Evolutionary conservation across 2,113 vertebrate genomes (phyloP).

Genomic region (Pycnonotus jocosus): DNA sequence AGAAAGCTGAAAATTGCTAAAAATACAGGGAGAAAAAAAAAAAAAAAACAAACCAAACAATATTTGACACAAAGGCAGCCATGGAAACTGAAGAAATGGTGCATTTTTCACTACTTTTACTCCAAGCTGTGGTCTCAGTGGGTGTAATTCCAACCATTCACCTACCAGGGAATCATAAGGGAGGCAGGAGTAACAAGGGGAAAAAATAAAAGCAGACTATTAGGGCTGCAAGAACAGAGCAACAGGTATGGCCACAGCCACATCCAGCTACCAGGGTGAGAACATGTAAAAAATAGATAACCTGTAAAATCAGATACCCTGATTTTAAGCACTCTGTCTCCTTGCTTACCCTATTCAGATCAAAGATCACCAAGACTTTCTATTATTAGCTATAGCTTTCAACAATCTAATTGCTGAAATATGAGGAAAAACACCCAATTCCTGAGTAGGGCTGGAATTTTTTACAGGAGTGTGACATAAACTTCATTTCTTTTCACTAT

Average conservation of each 20-base stretch:
- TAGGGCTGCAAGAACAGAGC: not conserved
- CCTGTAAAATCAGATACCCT: too few relatives aligned
- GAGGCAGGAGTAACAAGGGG: not conserved
- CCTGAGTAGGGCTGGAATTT: not conserved
- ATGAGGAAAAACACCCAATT: not conserved
- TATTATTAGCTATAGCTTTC: not conserved
- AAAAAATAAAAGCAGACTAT: fast-evolving
- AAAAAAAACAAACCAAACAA: not conserved
- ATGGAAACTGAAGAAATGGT: not conserved
- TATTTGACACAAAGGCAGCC: not conserved
- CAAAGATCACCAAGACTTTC: not conserved
- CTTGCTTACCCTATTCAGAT: not conserved
- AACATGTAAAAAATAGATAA: not conserved
- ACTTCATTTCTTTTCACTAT: not conserved
- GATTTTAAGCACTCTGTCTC: not conserved
- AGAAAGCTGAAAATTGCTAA: not conserved
- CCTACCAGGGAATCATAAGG: not conserved
- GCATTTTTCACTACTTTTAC: not conserved
- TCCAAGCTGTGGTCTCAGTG: not conserved
- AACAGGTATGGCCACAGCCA: fast-evolving
- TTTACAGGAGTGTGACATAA: not conserved
- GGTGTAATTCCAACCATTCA: not conserved
- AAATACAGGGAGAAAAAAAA: not conserved
- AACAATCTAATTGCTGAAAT: not conserved
- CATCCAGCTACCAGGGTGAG: not conserved